Conservation (phyloP, 2,113 vertebrate genomes). For the Dasyornis broadbenti region DNA sequence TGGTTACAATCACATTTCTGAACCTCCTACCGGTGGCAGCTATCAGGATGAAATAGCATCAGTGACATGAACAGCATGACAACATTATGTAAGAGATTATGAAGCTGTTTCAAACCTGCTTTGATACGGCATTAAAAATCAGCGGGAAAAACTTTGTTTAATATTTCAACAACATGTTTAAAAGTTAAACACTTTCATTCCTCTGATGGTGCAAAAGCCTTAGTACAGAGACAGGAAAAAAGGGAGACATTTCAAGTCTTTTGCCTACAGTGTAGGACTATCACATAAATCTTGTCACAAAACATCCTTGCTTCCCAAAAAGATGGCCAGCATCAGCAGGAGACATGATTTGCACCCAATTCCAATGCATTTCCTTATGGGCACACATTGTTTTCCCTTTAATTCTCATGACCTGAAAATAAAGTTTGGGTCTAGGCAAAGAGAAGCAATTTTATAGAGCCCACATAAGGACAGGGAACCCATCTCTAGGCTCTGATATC, state of each 20-base stretch:
- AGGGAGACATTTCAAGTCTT: not conserved
- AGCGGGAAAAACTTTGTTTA: constrained; percentile 18
- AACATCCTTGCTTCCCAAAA: not conserved
- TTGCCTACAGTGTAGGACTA: not conserved
- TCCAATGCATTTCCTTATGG: not conserved
- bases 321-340: not conserved
- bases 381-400: not conserved
- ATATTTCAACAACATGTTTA: constrained; percentile 51
- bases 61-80: constrained; percentile 42
- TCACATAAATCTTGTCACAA: not conserved
- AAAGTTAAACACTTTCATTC: constrained; percentile 43
- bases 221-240: not conserved
- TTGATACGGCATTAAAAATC: constrained; percentile 45
- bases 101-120: constrained; percentile 35
- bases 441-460: not conserved
- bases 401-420: not conserved
- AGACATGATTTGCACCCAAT: not conserved
- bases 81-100: constrained; percentile 53
- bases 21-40: not conserved
- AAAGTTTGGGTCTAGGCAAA: not conserved
- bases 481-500: not conserved
- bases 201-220: constrained; percentile 1
- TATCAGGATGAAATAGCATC: constrained; percentile 41
- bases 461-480: not conserved
- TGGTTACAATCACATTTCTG: constrained; percentile 1